Percentiles rank a stretch among this genome's conserved stretches.
phyloP scores from a whole-genome alignment of 2,888 invertebrate species.

The Nowickia ferox region DNA sequence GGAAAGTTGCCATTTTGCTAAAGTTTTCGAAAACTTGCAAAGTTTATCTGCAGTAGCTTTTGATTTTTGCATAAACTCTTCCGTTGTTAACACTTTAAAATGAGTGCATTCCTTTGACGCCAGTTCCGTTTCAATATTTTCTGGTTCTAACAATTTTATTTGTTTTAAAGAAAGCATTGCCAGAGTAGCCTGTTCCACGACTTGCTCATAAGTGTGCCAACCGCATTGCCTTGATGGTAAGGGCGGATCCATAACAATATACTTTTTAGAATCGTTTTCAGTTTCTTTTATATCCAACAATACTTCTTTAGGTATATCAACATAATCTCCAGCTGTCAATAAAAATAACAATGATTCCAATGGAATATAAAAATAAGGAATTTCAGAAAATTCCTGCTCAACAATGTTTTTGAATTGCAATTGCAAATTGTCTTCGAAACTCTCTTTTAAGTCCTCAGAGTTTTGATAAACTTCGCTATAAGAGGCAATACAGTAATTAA shows the following conservation, averaged over 20 bases:
- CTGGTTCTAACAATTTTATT: conserved; percentile 25
- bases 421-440: conserved; percentile 30
- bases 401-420: conserved; percentile 6
- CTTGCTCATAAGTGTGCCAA: conserved; percentile 77
- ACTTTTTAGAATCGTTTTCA: conserved; percentile 52
- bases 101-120: not conserved
- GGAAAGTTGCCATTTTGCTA: conserved; percentile 75
- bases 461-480: conserved; percentile 63
- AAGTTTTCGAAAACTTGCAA: conserved; percentile 70
- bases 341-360: conserved; percentile 78
- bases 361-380: conserved; percentile 72
- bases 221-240: conserved; percentile 79
- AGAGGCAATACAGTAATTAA: conserved; percentile 73
- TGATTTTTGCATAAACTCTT: conserved; percentile 67
- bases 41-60: not conserved
- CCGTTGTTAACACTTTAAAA: conserved; percentile 49
- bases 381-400: not conserved
- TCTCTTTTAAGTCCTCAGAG: conserved; percentile 36
- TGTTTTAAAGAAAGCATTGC: conserved; percentile 60
- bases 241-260: conserved; percentile 76
- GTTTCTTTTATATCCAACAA: conserved; percentile 71
- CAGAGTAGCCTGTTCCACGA: conserved; percentile 73
- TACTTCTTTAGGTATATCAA: conserved; percentile 78
- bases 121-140: not conserved
- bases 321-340: conserved; percentile 75